Percentiles rank a stretch among this genome's conserved stretches.
Evolutionary conservation across 2,797 vertebrate species (phyloP).

Genomic region (Parambassis ranga): DNA sequence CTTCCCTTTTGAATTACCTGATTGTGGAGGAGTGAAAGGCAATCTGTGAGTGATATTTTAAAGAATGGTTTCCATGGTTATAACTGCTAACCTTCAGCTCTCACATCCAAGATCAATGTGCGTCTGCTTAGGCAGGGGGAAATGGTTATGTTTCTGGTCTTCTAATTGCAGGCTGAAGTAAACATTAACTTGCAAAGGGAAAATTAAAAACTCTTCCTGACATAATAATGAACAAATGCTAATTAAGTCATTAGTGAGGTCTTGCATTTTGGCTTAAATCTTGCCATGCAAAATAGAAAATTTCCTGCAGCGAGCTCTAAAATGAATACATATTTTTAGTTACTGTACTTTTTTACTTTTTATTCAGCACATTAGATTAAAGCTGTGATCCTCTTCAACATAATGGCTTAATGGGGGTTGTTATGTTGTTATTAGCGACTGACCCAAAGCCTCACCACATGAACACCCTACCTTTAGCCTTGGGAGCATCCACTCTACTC

Average conservation of each 20-base stretch:
- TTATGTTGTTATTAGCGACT: slow-evolving; percentile 74
- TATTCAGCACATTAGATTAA: slow-evolving; percentile 56
- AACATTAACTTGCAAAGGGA: not conserved
- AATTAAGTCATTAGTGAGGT: slow-evolving; percentile 4
- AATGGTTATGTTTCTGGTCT: not conserved
- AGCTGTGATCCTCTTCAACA: slow-evolving; percentile 51
- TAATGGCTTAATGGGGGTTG: slow-evolving; percentile 66
- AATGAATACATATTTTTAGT: slow-evolving; percentile 8
- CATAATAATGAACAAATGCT: slow-evolving; percentile 14
- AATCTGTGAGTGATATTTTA: slow-evolving; percentile 59
- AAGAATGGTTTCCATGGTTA: slow-evolving; percentile 68
- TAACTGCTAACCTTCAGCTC: slow-evolving; percentile 55
- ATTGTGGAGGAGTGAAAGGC: slow-evolving; percentile 56
- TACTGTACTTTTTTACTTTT: slow-evolving; percentile 24
- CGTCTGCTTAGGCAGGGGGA: slow-evolving; percentile 25
- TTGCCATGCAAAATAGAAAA: not conserved
- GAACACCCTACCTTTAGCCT: slow-evolving; percentile 57
- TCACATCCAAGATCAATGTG: slow-evolving; percentile 17
- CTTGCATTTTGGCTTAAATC: slow-evolving; percentile 15
- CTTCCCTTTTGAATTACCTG: slow-evolving; percentile 61
- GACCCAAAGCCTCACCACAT: slow-evolving; percentile 70
- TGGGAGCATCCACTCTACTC: slow-evolving; percentile 62
- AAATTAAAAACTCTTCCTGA: not conserved
- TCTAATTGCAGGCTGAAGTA: slow-evolving; percentile 5
- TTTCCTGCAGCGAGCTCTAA: slow-evolving; percentile 20